Percentiles rank a stretch among this genome's conserved stretches.
These are phyloP conservation scores for Parazoanthus atlanticus DNA, from an alignment of 92 coral and sea anemone genomes.

Conservation along the genomic window DNA sequence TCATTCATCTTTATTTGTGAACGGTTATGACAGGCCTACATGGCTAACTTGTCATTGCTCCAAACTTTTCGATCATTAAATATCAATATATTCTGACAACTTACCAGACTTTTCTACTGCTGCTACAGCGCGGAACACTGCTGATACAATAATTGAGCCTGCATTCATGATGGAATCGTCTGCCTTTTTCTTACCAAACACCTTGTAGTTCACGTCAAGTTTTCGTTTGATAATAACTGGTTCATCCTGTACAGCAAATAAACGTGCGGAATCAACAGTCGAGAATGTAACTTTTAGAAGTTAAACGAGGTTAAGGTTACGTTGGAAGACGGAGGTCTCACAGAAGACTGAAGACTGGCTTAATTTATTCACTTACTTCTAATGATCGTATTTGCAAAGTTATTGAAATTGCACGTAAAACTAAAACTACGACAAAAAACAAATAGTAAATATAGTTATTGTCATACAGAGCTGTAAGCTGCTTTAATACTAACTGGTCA, in stretches of 20 bases:
- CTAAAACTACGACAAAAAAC: no score
- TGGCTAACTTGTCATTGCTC: no score
- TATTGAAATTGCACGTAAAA: no score
- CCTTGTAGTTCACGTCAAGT: constrained; percentile 85
- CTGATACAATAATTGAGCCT: constrained; percentile 84
- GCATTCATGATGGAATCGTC: constrained; percentile 92
- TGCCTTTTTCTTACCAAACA: constrained; percentile 85
- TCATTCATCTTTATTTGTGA: no score
- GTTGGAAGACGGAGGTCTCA: no score
- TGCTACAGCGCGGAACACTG: constrained; percentile 82
- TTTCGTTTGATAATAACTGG: constrained; percentile 72
- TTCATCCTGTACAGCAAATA: constrained; percentile 63
- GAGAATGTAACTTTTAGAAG: neutral
- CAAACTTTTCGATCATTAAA: no score
- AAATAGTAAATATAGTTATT: no score
- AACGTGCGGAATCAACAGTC: neutral
- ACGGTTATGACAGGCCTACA: no score
- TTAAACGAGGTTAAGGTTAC: no score
- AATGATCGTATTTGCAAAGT: no score
- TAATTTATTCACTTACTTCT: neutral
- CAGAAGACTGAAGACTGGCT: neutral
- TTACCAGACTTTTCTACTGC: constrained; percentile 87
- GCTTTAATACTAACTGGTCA: no score
- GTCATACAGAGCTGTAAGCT: no score
- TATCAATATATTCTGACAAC: neutral